phyloP scores from a whole-genome alignment of 2,113 vertebrate genomes.

The Campylomormyrus numenius region DNA sequence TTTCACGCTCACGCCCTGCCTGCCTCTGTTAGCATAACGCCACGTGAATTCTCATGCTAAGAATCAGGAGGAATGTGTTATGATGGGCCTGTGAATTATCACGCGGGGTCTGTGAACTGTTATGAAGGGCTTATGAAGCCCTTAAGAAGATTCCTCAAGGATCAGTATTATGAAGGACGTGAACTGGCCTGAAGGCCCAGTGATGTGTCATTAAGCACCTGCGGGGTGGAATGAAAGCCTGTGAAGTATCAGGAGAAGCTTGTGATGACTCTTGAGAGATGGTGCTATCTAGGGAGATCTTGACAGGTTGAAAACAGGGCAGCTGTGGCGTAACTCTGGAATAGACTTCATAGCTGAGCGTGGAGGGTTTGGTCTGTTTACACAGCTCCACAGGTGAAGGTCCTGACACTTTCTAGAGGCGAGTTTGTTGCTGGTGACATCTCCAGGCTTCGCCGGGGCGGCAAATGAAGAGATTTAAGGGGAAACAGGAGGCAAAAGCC shows the following conservation, averaged over 20 bases:
- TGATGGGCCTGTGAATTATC: background rate
- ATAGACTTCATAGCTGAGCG: background rate
- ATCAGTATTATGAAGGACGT: background rate
- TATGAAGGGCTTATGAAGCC: background rate
- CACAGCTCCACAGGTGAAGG: background rate
- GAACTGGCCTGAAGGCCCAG: background rate
- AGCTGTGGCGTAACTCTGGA: background rate
- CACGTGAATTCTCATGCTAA: background rate
- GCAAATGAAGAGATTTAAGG: background rate
- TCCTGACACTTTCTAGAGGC: background rate
- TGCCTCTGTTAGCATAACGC: background rate
- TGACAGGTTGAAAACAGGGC: background rate
- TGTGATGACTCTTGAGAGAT: background rate
- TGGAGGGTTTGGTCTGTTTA: background rate
- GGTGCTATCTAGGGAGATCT: background rate
- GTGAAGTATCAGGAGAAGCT: background rate
- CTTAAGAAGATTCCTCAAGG: background rate
- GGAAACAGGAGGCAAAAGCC: background rate
- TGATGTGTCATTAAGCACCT: background rate
- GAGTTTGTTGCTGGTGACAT: background rate
- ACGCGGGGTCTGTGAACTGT: background rate
- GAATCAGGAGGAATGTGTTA: background rate
- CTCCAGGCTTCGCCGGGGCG: background rate
- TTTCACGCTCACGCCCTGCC: background rate
- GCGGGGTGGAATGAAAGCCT: background rate